These are phyloP conservation scores for Sepioteuthis lessoniana DNA, from an alignment of 2,888 invertebrate species.

Conservation along the genomic window DNA sequence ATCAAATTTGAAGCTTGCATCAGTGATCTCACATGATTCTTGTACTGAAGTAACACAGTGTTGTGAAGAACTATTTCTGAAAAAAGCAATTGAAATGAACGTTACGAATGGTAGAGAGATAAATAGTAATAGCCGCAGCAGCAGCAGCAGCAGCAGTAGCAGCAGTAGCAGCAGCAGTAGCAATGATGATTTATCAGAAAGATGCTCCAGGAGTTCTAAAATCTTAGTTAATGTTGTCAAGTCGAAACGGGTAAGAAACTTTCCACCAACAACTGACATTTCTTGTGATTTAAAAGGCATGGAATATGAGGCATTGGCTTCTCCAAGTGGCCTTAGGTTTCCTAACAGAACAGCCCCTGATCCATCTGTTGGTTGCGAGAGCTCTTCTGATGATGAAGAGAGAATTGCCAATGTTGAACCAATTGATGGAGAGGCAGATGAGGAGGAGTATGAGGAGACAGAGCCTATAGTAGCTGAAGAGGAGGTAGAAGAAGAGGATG, in stretches of 20 bases:
- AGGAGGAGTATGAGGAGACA: neutral
- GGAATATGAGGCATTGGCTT: neutral
- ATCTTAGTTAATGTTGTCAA: neutral
- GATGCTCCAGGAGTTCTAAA: neutral
- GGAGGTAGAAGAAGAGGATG: neutral
- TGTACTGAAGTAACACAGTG: neutral
- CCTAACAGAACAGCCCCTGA: neutral
- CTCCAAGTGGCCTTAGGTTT: neutral
- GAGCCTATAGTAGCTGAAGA: neutral
- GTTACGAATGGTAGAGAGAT: neutral
- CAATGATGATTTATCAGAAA: neutral
- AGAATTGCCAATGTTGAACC: neutral
- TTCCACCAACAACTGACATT: neutral
- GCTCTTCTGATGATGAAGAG: neutral
- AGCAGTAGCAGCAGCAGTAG: constrained; percentile 6
- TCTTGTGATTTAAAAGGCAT: constrained; percentile 9
- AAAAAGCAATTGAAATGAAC: neutral
- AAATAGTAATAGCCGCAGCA: neutral
- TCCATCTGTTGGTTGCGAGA: neutral
- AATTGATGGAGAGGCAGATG: neutral
- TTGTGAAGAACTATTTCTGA: neutral
- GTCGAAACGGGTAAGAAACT: constrained; percentile 9
- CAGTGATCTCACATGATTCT: neutral
- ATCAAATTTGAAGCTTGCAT: neutral
- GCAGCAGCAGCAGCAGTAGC: neutral